Evolutionary conservation across 2,113 vertebrate genomes (phyloP).

Genomic region (Desmodus rotundus): DNA sequence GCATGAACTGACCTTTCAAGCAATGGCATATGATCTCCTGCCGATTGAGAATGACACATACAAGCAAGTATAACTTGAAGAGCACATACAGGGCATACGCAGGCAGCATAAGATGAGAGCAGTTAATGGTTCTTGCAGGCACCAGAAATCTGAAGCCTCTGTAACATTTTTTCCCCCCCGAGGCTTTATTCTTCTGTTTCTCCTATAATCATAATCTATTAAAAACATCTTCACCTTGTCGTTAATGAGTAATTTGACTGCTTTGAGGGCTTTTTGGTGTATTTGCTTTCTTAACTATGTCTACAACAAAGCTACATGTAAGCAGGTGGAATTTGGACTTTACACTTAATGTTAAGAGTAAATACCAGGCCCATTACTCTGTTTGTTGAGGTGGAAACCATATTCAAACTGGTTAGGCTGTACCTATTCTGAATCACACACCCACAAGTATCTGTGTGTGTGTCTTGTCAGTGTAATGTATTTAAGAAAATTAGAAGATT

Average conservation of each 20-base stretch:
- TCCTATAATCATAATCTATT: background rate
- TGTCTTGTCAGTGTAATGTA: background rate
- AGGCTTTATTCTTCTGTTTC: background rate
- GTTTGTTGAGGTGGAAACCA: constrained; percentile 9
- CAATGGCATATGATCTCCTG: constrained; percentile 98
- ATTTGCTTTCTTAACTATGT: constrained; percentile 21
- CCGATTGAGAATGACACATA: constrained; percentile 92
- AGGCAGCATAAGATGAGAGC: background rate
- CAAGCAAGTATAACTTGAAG: constrained; percentile 85
- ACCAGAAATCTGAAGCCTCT: background rate
- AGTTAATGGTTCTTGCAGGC: background rate
- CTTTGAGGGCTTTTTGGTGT: background rate
- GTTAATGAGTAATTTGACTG: constrained; percentile 26
- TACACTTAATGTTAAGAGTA: background rate
- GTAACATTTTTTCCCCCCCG: background rate
- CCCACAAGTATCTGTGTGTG: background rate
- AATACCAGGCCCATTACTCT: background rate
- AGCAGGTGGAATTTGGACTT: background rate
- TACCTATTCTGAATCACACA: constrained; percentile 26
- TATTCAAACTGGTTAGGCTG: constrained; percentile 3
- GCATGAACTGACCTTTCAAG: constrained; percentile 98
- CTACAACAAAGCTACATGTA: background rate
- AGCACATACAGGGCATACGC: background rate
- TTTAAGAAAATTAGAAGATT: background rate
- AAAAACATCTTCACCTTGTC: background rate